Evolutionary conservation across 2,888 invertebrate genomes (phyloP).

Genomic region (Eulithis prunata): DNA sequence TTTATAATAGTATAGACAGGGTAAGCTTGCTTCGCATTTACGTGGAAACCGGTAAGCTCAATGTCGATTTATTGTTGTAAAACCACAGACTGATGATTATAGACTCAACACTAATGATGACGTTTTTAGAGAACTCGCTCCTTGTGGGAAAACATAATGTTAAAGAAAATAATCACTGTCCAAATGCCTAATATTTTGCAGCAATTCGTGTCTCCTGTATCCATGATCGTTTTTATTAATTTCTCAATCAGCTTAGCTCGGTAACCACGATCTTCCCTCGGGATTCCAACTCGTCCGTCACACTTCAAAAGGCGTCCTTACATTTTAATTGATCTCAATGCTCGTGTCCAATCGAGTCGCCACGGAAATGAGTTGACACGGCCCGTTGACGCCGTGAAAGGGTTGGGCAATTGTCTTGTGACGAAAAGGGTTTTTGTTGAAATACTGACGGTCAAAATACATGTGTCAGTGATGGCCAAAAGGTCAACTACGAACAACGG

Average conservation of each 20-base stretch:
- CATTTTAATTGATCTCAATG: slow-evolving; percentile 80
- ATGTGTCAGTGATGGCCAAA: neutral
- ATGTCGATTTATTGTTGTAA: slow-evolving; percentile 30
- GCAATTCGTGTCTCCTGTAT: slow-evolving; percentile 5
- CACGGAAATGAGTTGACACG: slow-evolving; percentile 70
- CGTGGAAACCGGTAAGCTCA: slow-evolving; percentile 25
- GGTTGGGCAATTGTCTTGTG: slow-evolving; percentile 45
- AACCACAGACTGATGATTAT: slow-evolving; percentile 31
- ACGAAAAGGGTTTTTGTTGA: slow-evolving; percentile 15
- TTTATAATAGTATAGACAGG: no score
- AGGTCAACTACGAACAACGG: neutral
- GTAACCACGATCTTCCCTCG: slow-evolving; percentile 64
- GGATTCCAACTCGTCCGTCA: slow-evolving; percentile 76
- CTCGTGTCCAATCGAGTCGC: slow-evolving; percentile 77
- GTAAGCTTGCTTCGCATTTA: neutral
- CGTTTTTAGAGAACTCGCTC: slow-evolving; percentile 14
- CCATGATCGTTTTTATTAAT: slow-evolving; percentile 30
- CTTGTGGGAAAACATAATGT: slow-evolving; percentile 24
- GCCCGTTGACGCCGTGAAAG: slow-evolving; percentile 55
- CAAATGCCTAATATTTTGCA: no score
- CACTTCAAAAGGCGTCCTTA: slow-evolving; percentile 61
- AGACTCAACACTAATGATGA: no score
- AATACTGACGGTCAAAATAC: neutral
- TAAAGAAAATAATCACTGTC: neutral
- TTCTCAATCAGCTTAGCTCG: slow-evolving; percentile 50